These are phyloP conservation scores for Cosmia pyralina DNA, from an alignment of 2,888 invertebrate genomes.

Conservation along the genomic window DNA sequence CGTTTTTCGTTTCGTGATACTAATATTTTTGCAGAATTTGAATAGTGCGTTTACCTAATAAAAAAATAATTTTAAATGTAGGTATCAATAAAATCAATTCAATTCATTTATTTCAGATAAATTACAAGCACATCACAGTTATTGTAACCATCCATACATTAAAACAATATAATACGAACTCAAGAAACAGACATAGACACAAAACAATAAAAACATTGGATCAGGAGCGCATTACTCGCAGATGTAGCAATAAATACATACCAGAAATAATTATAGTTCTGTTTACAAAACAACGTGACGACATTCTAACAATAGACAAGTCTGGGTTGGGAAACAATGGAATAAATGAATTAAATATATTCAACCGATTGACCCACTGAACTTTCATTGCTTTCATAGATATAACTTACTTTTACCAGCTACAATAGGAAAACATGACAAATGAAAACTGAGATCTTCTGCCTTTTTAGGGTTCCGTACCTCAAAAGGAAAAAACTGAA, in stretches of 20 bases:
- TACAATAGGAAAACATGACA: neutral
- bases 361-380: constrained; percentile 45
- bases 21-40: neutral
- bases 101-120: too few species aligned
- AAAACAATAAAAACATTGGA: too few species aligned
- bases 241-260: neutral
- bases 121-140: too few species aligned
- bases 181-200: too few species aligned
- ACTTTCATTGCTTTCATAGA: constrained; percentile 22
- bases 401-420: neutral
- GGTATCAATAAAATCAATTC: too few species aligned
- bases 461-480: too few species aligned
- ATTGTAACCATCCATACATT: too few species aligned
- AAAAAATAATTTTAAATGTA: neutral
- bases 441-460: neutral
- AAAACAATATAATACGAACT: too few species aligned
- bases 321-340: constrained; percentile 30
- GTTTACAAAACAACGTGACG: neutral
- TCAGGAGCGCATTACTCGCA: too few species aligned
- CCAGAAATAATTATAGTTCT: neutral
- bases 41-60: neutral
- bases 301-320: constrained; percentile 32
- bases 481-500: too few species aligned
- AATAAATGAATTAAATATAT: constrained; percentile 30
- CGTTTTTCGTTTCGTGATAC: neutral